Evolutionary conservation across 2,113 vertebrate genomes (phyloP).

Genomic region (Sceloporus tristichus): DNA sequence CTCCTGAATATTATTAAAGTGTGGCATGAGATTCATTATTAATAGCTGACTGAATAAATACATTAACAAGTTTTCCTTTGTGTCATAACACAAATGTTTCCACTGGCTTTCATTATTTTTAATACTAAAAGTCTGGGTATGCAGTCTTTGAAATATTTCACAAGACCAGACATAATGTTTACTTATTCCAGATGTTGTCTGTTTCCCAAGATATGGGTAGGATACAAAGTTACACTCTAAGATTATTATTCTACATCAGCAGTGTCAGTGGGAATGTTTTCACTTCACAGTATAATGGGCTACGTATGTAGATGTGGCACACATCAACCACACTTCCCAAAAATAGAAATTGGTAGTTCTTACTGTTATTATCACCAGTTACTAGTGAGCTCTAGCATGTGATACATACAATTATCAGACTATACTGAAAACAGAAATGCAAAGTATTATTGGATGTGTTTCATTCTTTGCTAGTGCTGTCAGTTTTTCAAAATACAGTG

Average conservation of each 20-base stretch:
- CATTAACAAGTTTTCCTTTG: conserved; percentile 44
- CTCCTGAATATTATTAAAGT: conserved; percentile 33
- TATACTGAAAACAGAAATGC: background rate
- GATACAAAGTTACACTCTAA: conserved; percentile 40
- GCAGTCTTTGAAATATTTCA: conserved; percentile 59
- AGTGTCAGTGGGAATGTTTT: conserved; percentile 31
- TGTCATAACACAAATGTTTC: conserved; percentile 65
- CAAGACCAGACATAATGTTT: conserved; percentile 62
- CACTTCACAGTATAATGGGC: conserved; percentile 1
- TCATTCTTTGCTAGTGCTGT: background rate
- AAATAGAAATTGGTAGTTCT: background rate
- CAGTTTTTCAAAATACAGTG: no score
- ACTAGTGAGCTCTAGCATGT: background rate
- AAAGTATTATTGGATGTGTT: background rate
- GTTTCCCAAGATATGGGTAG: conserved; percentile 48
- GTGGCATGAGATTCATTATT: conserved; percentile 40
- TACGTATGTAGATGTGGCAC: background rate
- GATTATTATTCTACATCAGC: conserved; percentile 49
- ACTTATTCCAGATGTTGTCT: conserved; percentile 74
- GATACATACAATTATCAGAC: background rate
- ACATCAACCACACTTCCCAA: background rate
- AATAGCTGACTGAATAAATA: conserved; percentile 47
- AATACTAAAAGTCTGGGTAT: conserved; percentile 55
- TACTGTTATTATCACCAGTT: conserved; percentile 8
- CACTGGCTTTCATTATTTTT: conserved; percentile 64